A percentile compares a stretch with the other conserved stretches of the same genome.
phyloP scores from a whole-genome alignment of 2,888 invertebrate species.

The Toxonevra muliebris region DNA sequence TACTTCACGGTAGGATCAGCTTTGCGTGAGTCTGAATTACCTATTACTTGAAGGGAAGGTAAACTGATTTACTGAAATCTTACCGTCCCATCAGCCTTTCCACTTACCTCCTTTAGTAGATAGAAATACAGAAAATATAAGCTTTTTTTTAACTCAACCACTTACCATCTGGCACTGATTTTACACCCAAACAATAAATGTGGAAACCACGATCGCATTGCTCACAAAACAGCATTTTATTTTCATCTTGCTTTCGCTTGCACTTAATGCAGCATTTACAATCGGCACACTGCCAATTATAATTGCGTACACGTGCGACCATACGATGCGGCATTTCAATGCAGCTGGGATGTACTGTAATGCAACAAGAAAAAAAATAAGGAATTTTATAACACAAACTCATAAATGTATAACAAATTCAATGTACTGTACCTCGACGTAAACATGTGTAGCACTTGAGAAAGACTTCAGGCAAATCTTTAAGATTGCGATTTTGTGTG shows the following conservation, averaged over 20 bases:
- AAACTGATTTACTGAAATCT: too few species aligned
- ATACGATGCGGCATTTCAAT: constrained; percentile 85
- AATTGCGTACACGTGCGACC: constrained; percentile 82
- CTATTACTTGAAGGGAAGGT: too few species aligned
- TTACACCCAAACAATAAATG: constrained; percentile 87
- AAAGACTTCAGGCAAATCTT: constrained; percentile 71
- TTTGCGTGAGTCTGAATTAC: too few species aligned
- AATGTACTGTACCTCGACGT: constrained; percentile 65
- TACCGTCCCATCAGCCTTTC: too few species aligned
- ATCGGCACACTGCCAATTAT: constrained; percentile 93
- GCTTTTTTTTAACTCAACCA: constrained; percentile 25
- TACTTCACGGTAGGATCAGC: too few species aligned
- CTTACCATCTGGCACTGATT: constrained; percentile 80
- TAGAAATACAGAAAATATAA: too few species aligned
- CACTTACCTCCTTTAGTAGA: too few species aligned
- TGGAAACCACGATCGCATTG: constrained; percentile 95
- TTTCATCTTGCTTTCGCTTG: constrained; percentile 82
- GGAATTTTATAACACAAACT: neutral
- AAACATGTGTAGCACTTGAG: constrained; percentile 70
- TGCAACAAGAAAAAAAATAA: neutral
- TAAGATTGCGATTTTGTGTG: constrained; percentile 70
- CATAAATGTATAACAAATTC: neutral
- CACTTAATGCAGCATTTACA: constrained; percentile 92
- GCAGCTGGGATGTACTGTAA: constrained; percentile 84
- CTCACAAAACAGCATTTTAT: constrained; percentile 94